Base-by-base conservation (phyloP, 1,140 invertebrate species). In the Eubasilissa regina region DNA sequence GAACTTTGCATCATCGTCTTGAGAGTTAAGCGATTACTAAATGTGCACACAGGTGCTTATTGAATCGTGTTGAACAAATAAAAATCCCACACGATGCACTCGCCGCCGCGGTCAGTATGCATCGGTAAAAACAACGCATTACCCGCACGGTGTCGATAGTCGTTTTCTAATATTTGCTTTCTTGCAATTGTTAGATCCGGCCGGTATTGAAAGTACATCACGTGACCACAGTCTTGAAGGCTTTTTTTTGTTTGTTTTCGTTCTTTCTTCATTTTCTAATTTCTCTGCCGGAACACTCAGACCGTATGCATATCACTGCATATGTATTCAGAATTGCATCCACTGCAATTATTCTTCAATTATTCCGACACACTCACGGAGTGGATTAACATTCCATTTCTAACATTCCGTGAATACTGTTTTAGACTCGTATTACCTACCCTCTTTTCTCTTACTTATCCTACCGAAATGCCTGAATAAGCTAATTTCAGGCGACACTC, bases 231-330 rank as follows among this genome's bases (percentile, higher is more conserved):
- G 11, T 44, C 62, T 15, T 45, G 0, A 6, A 66, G 44, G 0
- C 17, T 64, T 25, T 64, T 13, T 60, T 10, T 60, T 10, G 21
- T 35, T 35, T 64, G 6, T 19, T 70, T 70, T 21, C 0, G 45
- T 48, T 53, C 21, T 25, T 15, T 12, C 13, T 51, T 12, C 11
- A 13, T 70, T 70, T 70, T 51, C 66, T 68, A 70, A 70, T 51
- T 25, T 70, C 66, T 51, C 44, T 47, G 1, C n/a, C 66, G 66
- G 17, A 70, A 70, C 45, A 48, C 8, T 66, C 44, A 44, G 62
- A 70, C 21, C 25, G 66, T 47, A 53, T 70, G 44, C 43, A 51
- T 8, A 51, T 51, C n/a, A 51, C 11, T 51, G 48, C n/a, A 8
- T 15, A 51, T 15, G 1, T 51, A 51, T 51, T 35, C 25, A 35